phyloP scores from a whole-genome alignment of 2,113 vertebrate species.

The Planiliza haematocheilus region DNA sequence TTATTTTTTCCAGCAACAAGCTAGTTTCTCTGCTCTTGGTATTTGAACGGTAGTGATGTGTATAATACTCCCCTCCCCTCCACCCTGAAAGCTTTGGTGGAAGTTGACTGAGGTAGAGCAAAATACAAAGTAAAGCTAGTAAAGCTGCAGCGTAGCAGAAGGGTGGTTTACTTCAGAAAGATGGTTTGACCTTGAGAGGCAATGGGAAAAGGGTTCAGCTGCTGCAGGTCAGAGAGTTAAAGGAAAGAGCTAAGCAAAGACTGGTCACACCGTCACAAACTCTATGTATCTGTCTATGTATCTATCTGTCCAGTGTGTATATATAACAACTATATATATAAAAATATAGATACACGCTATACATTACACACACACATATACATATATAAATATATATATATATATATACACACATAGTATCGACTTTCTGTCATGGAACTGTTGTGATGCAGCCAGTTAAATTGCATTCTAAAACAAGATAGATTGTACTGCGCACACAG shows the following conservation, averaged over 20 bases:
- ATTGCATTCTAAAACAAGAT: slow-evolving; percentile 80
- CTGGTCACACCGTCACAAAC: slow-evolving; percentile 4
- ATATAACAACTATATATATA: not conserved
- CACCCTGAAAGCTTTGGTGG: slow-evolving; percentile 37
- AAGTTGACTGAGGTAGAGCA: slow-evolving; percentile 39
- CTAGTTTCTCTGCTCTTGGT: slow-evolving; percentile 55
- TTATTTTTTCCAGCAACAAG: slow-evolving; percentile 43
- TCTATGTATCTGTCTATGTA: not conserved
- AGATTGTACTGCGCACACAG: slow-evolving; percentile 72
- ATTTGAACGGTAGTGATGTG: slow-evolving; percentile 69
- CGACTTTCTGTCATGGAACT: slow-evolving; percentile 73
- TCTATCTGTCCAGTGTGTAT: not conserved
- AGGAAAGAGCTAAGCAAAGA: slow-evolving; percentile 10
- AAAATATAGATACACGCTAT: not conserved
- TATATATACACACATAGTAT: slow-evolving; percentile 53
- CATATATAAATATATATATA: not conserved
- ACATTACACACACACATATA: not conserved
- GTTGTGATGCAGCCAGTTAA: slow-evolving; percentile 79
- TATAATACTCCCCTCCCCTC: slow-evolving; percentile 52
- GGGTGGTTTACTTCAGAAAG: slow-evolving; percentile 24
- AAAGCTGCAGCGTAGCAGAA: slow-evolving; percentile 23
- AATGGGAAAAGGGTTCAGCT: slow-evolving; percentile 12
- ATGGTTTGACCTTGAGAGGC: slow-evolving; percentile 35
- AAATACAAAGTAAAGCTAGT: slow-evolving; percentile 45
- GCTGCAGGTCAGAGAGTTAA: slow-evolving; percentile 25